Evolutionary conservation across 2,888 invertebrate species (phyloP), one percentile per base, ranked within the genome.

Genomic region (Druceiella hillmani): DNA sequence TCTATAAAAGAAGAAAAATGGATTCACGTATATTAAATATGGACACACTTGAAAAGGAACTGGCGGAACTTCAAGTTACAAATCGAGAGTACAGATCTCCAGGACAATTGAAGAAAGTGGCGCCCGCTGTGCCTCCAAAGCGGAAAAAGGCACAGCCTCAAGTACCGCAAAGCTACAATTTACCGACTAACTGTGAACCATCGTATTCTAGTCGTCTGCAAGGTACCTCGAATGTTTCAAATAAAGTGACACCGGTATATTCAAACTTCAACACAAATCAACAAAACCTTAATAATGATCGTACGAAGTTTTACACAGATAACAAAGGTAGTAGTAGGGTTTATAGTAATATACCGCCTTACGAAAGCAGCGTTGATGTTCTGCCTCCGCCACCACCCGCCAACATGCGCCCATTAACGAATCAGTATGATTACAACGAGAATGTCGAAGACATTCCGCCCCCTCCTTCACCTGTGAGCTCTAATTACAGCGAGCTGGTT

Each of bases 381-480:
- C 61, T 81, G 45, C 82, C 83, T 3, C 78, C 77, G 10, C 78
- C 79, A 20, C 78, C 78, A 1, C 60, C 73, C n/a, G 63, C 65
- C 32, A 64, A 69, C 41, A 66, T 74, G 16, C 62, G 71, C 2
- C 65, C 58, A 50, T 32, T 64, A 10, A 62, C 66, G 4, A 68
- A 75, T 10, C 69, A 55, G 41, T 58, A 64, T 43, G 66, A 73
- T 17, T 56, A 61, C 7, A 69, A 65, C 38, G 55, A 59, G 44
- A 55, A 54, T 20, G 64, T 64, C 34, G 86, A 87, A 46, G 84
- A 86, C 52, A 70, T 83, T 45, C 76, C 83, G 38, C 87, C 87
- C 12, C 90, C 91, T 4, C 89, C 90, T 5, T 89, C 89, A 43
- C 91, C 91, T 2, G 91, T 91, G 1, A 90, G 89, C 53, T 91